A percentile compares a stretch with the other conserved stretches of the same genome.
phyloP scores from a whole-genome alignment of 23 tunicate genomes.

The Halocynthia aurantium region DNA sequence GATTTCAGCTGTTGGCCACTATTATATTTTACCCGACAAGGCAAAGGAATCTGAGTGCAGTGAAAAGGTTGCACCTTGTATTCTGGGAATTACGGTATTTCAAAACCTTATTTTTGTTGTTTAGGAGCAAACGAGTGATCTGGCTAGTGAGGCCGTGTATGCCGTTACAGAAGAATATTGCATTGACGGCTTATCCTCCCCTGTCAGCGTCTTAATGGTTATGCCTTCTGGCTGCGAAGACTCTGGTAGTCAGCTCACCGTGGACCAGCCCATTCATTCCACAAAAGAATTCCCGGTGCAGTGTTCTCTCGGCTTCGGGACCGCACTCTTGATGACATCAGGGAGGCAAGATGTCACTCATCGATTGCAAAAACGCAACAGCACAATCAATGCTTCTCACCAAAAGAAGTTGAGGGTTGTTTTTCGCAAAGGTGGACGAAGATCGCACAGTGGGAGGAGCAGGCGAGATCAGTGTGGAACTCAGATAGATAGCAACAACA shows the following conservation, averaged over 20 bases:
- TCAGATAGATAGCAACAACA: background rate
- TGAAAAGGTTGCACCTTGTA: background rate
- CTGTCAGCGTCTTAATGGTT: conserved; percentile 48
- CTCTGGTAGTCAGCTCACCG: background rate
- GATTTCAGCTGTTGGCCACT: too few species aligned
- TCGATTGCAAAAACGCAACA: background rate
- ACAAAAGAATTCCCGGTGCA: conserved; percentile 26
- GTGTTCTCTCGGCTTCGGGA: conserved; percentile 42
- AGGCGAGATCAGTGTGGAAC: conserved; percentile 1
- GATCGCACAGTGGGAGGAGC: background rate
- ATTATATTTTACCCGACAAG: too few species aligned
- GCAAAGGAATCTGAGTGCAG: background rate
- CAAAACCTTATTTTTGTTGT: background rate
- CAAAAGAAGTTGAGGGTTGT: background rate
- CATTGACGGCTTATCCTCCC: conserved; percentile 19
- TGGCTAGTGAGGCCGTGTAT: background rate
- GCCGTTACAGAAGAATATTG: conserved; percentile 45
- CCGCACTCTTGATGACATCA: conserved; percentile 10
- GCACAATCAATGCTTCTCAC: background rate
- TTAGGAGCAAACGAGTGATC: background rate
- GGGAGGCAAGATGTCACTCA: background rate
- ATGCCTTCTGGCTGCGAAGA: conserved; percentile 23
- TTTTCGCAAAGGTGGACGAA: background rate
- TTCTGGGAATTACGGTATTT: background rate
- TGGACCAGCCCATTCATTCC: conserved; percentile 15